phyloP scores from a whole-genome alignment of 2,113 vertebrate species.

The Capricornis sumatraensis region DNA sequence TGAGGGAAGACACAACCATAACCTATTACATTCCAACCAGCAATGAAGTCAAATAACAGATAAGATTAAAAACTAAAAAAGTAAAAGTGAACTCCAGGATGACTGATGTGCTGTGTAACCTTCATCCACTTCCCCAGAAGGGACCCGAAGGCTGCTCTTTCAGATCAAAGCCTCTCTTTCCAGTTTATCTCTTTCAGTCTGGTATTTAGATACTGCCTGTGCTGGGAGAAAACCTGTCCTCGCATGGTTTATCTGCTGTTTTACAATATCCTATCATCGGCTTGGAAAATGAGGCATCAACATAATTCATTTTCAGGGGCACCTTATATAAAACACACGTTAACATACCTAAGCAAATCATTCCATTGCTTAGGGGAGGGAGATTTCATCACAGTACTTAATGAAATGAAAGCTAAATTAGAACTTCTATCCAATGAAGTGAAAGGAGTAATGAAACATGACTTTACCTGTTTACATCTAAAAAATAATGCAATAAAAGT shows the following conservation, averaged over 20 bases:
- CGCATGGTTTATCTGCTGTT: slow-evolving; percentile 4
- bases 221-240: slow-evolving; percentile 25
- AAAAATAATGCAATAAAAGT: background rate
- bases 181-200: slow-evolving; percentile 2
- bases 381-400: slow-evolving; percentile 19
- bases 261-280: background rate
- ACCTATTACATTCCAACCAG: background rate
- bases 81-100: background rate
- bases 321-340: background rate
- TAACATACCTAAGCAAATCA: slow-evolving; percentile 20
- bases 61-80: background rate
- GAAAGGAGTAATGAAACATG: background rate
- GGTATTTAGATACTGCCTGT: background rate
- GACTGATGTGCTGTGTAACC: background rate
- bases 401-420: slow-evolving; percentile 30
- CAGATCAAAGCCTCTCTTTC: background rate
- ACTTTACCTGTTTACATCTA: background rate
- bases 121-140: background rate
- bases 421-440: slow-evolving; percentile 27
- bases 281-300: slow-evolving; percentile 11
- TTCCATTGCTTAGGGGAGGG: background rate
- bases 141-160: background rate
- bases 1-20: background rate
- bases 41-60: background rate
- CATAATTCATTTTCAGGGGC: slow-evolving; percentile 21